Base-by-base conservation (phyloP, 1,140 invertebrate species). In the Drosophila ogumai region DNA sequence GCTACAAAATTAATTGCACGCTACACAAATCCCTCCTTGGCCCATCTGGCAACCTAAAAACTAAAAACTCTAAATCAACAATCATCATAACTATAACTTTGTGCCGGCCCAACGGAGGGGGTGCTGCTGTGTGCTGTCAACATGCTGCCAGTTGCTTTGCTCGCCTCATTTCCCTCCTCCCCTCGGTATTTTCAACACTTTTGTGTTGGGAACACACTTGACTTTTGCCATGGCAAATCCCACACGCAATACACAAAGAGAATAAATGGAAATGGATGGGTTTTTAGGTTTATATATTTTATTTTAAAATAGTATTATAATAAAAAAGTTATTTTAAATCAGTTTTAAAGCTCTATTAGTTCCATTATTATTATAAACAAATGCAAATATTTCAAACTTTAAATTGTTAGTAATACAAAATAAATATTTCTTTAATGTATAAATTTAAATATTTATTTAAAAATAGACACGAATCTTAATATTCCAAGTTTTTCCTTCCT, bases 71-170 rank as follows among this genome's bases (percentile, higher is more conserved):
- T 90, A 90, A 88, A 88, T 88, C 84, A 88, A 88, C 84, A 88
- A 88, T 90, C 84, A 88, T 84, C 85, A 88, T 88, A 88, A 90
- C 81, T 87, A 87, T 84, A 87, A 88, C 72, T 87, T 63, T 67
- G 44, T 52, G 28, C 65, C n/a, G 59, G 46, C 71, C 40, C 46
- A 73, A 56, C 43, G 52, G 46, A 28, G 25, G n/a, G 17, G 22
- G 58, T 6, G 13, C 38, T 15, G 46, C 38, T 71, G 15, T 56
- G 36, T 65, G 72, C 77, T 90, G 81, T 78, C 84, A 90, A 81
- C 85, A 84, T 90, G 84, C 76, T 90, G 79, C 79, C 65, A 75
- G 65, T 79, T 81, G 81, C 57, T 56, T 47, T 36, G 25, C 38
- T 49, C 50, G 50, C 58, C 60, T 40, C 55, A 60, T 77, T 78